Evolutionary conservation across 64 coral and sea anemone genomes (phyloP), one percentile per base, ranked within the genome.

Genomic region (Pocillopora verrucosa): DNA sequence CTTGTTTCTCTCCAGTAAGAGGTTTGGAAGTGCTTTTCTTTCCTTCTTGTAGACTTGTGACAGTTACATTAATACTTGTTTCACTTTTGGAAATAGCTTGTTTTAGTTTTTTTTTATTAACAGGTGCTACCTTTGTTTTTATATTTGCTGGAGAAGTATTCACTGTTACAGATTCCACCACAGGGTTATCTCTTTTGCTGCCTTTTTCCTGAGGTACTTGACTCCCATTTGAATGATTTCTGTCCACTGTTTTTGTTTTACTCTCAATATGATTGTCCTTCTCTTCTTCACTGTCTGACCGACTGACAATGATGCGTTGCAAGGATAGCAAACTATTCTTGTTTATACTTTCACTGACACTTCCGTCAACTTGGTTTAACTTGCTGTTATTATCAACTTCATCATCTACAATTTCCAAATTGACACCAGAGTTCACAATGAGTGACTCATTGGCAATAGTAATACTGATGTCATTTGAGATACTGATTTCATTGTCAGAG

Each of bases 391-490:
- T 58, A 30, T 57, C 17, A 2, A 16, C 73, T n/a, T 25, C 57
- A 38, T 16, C 57, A 58, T 65, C 58, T 15, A 36, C 56, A 36
- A 19, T 78, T 63, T 76, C 86, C 79, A 81, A 36, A 59, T 57
- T 57, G 64, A 12, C 26, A 72, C 10, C 38, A 9, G 36, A 67
- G 22, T 19, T 16, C 22, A 24, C 11, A 5, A 70, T 10, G 13
- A 68, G n/a, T n/a, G 63, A 72, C 56, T 85, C 82, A 51, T 85
- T 85, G 1, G 82, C 63, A 57, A 85, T 85, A 57, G 82, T 85
- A 41, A 85, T 85, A 20, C 65, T 72, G 36, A 85, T 85, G 22
- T 85, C 82, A 58, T 85, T 85, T 13, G 72, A 20, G 13, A 85
- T 72, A 17, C 25, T 72, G 65, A 85, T 57, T 58, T 85, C 41